Evolutionary conservation across 2,888 invertebrate species (phyloP), one percentile per base, ranked within the genome.

Genomic region (Cylindroiulus punctatus): DNA sequence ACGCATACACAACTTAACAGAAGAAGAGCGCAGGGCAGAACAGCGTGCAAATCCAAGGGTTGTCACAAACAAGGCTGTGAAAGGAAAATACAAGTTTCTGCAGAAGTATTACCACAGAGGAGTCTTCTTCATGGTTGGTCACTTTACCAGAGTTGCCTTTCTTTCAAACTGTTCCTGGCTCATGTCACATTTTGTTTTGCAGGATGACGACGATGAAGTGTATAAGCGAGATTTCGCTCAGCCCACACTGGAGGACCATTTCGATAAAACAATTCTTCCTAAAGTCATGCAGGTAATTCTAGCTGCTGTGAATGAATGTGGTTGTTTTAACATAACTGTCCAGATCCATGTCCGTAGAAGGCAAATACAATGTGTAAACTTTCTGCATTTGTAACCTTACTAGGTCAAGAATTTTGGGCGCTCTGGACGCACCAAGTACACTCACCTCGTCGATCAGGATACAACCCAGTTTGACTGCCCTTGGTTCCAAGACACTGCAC

Each of bases 71-170:
- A 98, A 98, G 91, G 95, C 97, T 0, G 93, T 94, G 86, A 98
- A 98, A 92, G 98, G 99, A 87, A 99, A 99, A 92, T 99, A 99
- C 93, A 99, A 99, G 92, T 99, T 99, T 92, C 92, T 99, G 89
- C 99, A 99, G 92, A 99, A 99, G 91, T 99, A 99, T 91, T 99
- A 98, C 91, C 99, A 99, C 93, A 95, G 99, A 90, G 99, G 99
- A 91, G 99, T 97, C 3, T 99, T 99, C 93, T 99, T 97, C 91
- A 92, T 99, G 93, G 93, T 93, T 90, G 90, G 65, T 65, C 12
- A 14, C 26, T 65, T 12, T 14, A 0, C 65, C 1, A 12, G 1
- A 65, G 26, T 26, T 26, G 26, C 12, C 26, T 26, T 7, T 40
- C 4, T 40, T 36, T n/a, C n/a, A 0, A 82, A 26, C 8, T 83